Evolutionary conservation across 2,113 vertebrate species (phyloP).

Genomic region (Callipepla californica): DNA sequence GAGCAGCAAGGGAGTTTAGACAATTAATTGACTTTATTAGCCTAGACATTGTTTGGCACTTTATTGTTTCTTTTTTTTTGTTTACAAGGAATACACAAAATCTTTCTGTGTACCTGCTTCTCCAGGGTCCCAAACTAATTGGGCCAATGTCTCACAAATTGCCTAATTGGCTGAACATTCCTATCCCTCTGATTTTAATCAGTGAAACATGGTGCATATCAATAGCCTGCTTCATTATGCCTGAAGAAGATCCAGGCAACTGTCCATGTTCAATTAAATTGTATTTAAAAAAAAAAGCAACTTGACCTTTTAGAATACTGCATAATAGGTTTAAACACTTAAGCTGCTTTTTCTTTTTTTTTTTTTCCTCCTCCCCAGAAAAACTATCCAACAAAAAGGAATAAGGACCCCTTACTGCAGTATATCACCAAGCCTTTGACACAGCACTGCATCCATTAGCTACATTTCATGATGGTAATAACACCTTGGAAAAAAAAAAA

Average conservation of each 20-base stretch:
- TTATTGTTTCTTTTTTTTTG: neutral
- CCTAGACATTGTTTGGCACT: neutral
- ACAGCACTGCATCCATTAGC: accelerated
- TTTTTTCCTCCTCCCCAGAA: neutral
- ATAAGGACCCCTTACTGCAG: neutral
- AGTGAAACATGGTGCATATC: conserved; percentile 47
- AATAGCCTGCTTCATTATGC: conserved; percentile 33
- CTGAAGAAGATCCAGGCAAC: conserved; percentile 51
- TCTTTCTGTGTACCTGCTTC: neutral
- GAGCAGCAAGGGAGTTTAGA: neutral
- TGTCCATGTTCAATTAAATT: conserved; percentile 60
- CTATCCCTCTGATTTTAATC: conserved; percentile 51
- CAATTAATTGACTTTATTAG: conserved; percentile 5
- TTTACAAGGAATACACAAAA: neutral
- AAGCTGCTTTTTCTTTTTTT: neutral
- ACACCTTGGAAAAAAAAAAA: neutral
- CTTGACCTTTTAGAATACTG: conserved; percentile 50
- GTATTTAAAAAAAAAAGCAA: conserved; percentile 52
- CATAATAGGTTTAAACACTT: conserved; percentile 65
- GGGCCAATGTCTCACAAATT: conserved; percentile 45
- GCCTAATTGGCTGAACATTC: conserved; percentile 56
- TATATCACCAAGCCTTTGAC: neutral
- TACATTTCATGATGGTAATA: neutral
- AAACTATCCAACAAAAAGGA: conserved; percentile 15
- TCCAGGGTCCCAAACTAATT: conserved; percentile 40